Percentiles rank a stretch among this genome's conserved stretches.
Conservation (phyloP, 2,888 invertebrate genomes). For the Strigamia transsilvanica region DNA sequence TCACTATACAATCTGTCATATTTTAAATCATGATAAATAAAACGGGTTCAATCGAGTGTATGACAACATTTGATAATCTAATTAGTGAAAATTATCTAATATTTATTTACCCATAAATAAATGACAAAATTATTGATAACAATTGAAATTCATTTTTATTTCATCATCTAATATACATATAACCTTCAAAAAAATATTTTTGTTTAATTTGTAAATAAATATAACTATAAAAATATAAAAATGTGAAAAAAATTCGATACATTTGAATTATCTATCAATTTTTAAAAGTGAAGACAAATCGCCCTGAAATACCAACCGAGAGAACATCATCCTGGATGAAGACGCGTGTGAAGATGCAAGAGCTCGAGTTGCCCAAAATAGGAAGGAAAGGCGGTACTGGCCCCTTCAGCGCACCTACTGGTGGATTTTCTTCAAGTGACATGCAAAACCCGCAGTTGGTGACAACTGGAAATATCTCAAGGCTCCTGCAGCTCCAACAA, state of each 20-base stretch:
- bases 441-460: neutral
- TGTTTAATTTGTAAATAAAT: too few relatives aligned
- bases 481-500: neutral
- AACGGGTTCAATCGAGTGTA: neutral
- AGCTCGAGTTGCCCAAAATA: slow-evolving; percentile 12
- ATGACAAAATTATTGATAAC: neutral
- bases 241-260: neutral
- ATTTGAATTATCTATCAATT: neutral
- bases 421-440: neutral
- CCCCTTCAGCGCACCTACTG: slow-evolving; percentile 1
- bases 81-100: neutral
- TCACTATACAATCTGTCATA: too few relatives aligned
- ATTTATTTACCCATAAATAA: neutral
- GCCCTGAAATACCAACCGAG: neutral
- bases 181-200: too few relatives aligned
- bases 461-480: slow-evolving; percentile 33
- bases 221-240: neutral
- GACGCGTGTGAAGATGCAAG: neutral
- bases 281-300: neutral
- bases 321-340: neutral
- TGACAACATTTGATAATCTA: neutral
- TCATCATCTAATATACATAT: too few relatives aligned
- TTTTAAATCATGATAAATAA: too few relatives aligned
- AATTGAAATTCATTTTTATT: too few relatives aligned
- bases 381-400: neutral